Base-by-base conservation (phyloP, 1,140 invertebrate genomes). In the Condylostylus longicornis region DNA sequence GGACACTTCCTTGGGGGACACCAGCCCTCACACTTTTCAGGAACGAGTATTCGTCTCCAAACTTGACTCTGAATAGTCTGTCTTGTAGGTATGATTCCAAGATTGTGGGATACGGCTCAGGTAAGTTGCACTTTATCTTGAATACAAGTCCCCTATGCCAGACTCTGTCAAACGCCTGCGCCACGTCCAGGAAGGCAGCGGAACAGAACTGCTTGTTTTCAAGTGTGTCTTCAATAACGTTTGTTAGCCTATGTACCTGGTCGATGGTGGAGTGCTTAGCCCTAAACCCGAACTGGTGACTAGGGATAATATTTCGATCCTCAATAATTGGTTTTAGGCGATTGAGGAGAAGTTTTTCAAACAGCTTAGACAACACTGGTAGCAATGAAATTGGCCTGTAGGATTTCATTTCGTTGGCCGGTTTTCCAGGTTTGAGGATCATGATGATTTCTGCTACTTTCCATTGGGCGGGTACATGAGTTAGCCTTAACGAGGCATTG, bases 381-480 rank as follows among this genome's bases (percentile, higher is more conserved):
- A 58, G 41, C 0, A 62, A 43, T 18, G 49, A 58, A 8, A 62
- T 61, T 0, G 57, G 57, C n/a, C 56, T 38, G 40, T 61, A 58
- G 27, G 41, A 51, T 13, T n/a, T 13, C 8, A 51, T 45, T 7
- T 23, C 14, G 5, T 18, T 41, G 27, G 33, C 33, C n/a, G 48
- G 21, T 41, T 63, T 62, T 18, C 40, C 42, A 8, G 42, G 48
- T 45, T 63, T 63, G 3, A 35, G 43, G 2, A 63, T 43, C 7
- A 49, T 42, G n/a, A n/a, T n/a, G n/a, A n/a, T n/a, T n/a, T n/a
- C n/a, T n/a, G n/a, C n/a, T n/a, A n/a, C n/a, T n/a, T n/a, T n/a
- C n/a, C n/a, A n/a, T n/a, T n/a, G n/a, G n/a, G n/a, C n/a, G n/a
- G n/a, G n/a, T n/a, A n/a, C n/a, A n/a, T n/a, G n/a, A n/a, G n/a